Percentiles rank a stretch among this genome's conserved stretches.
phyloP scores from a whole-genome alignment of 2,888 invertebrate genomes.

The Lissonota sp. region DNA sequence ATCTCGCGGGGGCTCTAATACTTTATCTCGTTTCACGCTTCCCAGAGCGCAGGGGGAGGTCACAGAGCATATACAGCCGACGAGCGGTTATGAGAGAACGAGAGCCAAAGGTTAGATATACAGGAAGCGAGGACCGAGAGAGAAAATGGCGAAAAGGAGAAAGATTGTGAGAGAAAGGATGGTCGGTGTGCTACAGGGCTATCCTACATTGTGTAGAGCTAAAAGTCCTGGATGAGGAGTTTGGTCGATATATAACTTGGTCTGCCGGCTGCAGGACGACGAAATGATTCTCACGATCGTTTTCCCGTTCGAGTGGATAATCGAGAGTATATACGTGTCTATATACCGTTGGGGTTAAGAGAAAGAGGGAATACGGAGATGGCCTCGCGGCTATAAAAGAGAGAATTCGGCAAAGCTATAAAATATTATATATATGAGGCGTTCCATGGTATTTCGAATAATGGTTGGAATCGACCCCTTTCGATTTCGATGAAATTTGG shows the following conservation, averaged over 20 bases:
- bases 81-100: conserved; percentile 57
- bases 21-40: conserved; percentile 74
- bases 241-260: conserved; percentile 61
- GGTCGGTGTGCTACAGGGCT: conserved; percentile 28
- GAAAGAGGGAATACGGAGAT: conserved; percentile 38
- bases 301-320: conserved; percentile 74
- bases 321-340: conserved; percentile 67
- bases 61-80: conserved; percentile 57
- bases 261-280: conserved; percentile 54
- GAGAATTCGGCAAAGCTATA: conserved; percentile 54
- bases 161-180: conserved; percentile 41
- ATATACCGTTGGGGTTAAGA: conserved; percentile 13
- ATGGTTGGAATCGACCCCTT: too few species aligned
- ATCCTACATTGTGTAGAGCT: conserved; percentile 25
- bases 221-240: conserved; percentile 55
- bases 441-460: too few species aligned
- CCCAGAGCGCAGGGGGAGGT: conserved; percentile 61
- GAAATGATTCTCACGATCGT: conserved; percentile 75
- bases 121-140: neutral
- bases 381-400: conserved; percentile 47
- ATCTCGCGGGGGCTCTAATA: conserved; percentile 63
- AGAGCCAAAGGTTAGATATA: conserved; percentile 37
- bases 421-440: neutral
- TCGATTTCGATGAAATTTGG: too few species aligned
- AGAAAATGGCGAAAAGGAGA: conserved; percentile 24